Percentiles rank a stretch among this genome's conserved stretches.
These are phyloP conservation scores for Trichogramma pretiosum DNA, from an alignment of 1,140 invertebrate genomes.

Conservation along the genomic window DNA sequence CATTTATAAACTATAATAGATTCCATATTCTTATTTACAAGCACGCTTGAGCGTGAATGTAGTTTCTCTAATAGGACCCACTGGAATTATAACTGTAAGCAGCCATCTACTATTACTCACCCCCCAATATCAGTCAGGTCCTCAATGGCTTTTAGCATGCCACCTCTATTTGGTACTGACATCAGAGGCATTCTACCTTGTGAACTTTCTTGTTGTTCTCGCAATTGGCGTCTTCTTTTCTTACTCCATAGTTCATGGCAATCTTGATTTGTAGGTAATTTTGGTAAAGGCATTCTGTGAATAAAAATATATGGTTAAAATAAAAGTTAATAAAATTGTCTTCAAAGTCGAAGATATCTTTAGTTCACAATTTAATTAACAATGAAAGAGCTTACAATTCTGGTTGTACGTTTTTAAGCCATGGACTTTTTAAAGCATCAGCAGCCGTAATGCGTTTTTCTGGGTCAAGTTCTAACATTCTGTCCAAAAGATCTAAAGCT, in stretches of 20 bases:
- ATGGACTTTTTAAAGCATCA: slow-evolving; percentile 86
- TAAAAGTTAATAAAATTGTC: slow-evolving; percentile 3
- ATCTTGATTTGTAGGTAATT: slow-evolving; percentile 91
- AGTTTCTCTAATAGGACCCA: slow-evolving; percentile 3
- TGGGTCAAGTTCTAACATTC: slow-evolving; percentile 95
- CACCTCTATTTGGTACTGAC: slow-evolving; percentile 35
- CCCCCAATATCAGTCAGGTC: slow-evolving; percentile 48
- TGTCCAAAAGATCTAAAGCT: slow-evolving; percentile 89
- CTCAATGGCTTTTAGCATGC: slow-evolving; percentile 38
- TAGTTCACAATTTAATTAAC: slow-evolving; percentile 2
- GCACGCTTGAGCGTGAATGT: slow-evolving; percentile 1
- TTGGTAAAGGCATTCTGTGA: slow-evolving; percentile 67
- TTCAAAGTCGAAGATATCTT: slow-evolving; percentile 2
- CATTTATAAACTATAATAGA: slow-evolving; percentile 16
- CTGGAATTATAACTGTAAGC: slow-evolving; percentile 15
- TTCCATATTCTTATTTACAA: slow-evolving; percentile 5
- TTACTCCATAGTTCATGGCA: slow-evolving; percentile 99
- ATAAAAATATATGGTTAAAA: background rate
- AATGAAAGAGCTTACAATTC: slow-evolving; percentile 63
- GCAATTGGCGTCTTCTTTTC: slow-evolving; percentile 69
- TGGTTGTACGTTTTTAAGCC: slow-evolving; percentile 86
- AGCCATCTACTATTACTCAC: slow-evolving; percentile 41
- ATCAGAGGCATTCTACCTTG: slow-evolving; percentile 31
- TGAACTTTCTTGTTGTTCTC: slow-evolving; percentile 62
- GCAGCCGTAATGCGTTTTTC: slow-evolving; percentile 87